A percentile compares a stretch with the other conserved stretches of the same genome.
Evolutionary conservation across 2,888 invertebrate species (phyloP).

Genomic region (Oligia fasciuncula): DNA sequence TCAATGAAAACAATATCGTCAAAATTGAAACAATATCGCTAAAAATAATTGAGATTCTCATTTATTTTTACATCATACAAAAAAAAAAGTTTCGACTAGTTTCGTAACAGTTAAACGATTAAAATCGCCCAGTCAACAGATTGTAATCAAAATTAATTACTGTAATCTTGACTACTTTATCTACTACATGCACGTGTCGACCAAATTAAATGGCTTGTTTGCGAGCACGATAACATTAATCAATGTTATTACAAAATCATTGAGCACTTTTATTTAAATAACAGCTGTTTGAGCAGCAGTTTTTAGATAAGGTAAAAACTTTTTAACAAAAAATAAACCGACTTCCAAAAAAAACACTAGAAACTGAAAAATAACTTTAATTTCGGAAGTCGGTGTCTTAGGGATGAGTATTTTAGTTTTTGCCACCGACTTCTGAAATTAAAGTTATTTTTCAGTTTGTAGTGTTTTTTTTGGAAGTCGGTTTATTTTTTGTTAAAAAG

Average conservation of each 20-base stretch:
- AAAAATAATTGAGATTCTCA: not conserved
- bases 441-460: no score
- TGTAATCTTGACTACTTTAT: conserved; percentile 54
- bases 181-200: conserved; percentile 50
- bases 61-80: not conserved
- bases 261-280: conserved; percentile 25
- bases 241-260: conserved; percentile 47
- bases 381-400: no score
- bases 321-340: no score
- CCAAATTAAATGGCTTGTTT: conserved; percentile 54
- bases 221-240: conserved; percentile 52
- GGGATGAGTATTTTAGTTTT: no score
- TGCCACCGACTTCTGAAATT: no score
- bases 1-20: not conserved
- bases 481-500: no score
- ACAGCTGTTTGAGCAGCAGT: conserved; percentile 5
- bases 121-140: conserved; percentile 44
- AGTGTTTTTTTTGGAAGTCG: no score
- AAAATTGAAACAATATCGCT: not conserved
- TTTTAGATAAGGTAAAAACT: not conserved
- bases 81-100: conserved; percentile 16
- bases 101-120: conserved; percentile 33
- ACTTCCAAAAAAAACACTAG: no score
- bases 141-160: conserved; percentile 62
- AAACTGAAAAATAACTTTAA: no score